Base-by-base conservation (phyloP, 2,888 invertebrate genomes). In the Torymus auratus region DNA sequence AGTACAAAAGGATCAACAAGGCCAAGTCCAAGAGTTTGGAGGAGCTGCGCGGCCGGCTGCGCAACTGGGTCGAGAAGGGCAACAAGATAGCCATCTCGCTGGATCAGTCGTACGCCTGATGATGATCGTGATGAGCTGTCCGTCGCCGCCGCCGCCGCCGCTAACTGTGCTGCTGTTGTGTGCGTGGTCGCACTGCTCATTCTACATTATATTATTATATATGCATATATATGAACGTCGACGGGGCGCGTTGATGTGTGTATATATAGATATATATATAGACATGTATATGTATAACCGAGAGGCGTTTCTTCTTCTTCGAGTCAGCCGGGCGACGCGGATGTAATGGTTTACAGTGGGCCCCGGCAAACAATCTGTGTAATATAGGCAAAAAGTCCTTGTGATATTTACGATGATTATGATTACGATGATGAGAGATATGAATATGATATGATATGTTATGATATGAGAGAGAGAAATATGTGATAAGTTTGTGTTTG, bases 1-100 rank as follows among this genome's bases (percentile, higher is more conserved):
- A 97, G 91, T 97, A 96, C 92, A 96, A 96, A 90, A 93, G 96
- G 88, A 97, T 96, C 90, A 97, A 96, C 89, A 96, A 97, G 90
- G 96, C 96, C 5, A 97, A 97, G 89, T 96, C 96, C 82, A 96
- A 96, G 91, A 96, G 96, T 87, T 92, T 97, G 84, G 97, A 97
- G 87, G 97, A 97, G 87, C 89, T 97, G 78, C 92, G 96, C 2
- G 97, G 96, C 0, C 93, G 96, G 83, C 92, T 96, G 88, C 95
- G 95, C 92, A 96, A 96, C 90, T 96, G 96, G 94, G 96, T 96
- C 55, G 96, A 96, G 77, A 95, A 96, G 83, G 96, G 96, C 12
- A 89, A 94, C 88, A 89, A 94, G 84, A 93, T 94, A 50, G 94
- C 94, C 82, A 92, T 95, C 86, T 93, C 94, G 56, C 90, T 95